phyloP scores from a whole-genome alignment of 2,888 invertebrate species.

The Lepeophtheirus nordmannii region DNA sequence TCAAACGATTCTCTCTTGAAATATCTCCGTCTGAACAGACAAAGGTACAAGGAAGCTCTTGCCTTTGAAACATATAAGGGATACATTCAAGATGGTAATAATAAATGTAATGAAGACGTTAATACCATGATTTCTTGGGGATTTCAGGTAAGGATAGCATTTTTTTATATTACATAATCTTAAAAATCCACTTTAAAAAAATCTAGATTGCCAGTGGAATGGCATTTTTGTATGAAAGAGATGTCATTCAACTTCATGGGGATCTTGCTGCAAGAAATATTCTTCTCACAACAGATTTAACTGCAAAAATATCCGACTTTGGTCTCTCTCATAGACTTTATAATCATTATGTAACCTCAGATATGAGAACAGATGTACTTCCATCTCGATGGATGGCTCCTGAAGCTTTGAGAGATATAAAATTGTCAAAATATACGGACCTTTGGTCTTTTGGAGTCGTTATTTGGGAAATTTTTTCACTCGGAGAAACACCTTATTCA shows the following conservation, averaged over 20 bases:
- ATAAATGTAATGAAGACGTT: not conserved
- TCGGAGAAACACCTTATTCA: slow-evolving; percentile 43
- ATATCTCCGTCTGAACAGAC: not conserved
- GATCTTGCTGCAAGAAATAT: slow-evolving; percentile 16
- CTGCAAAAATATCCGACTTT: slow-evolving; percentile 20
- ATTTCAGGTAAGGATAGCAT: not conserved
- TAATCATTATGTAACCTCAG: not conserved
- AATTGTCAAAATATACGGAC: slow-evolving; percentile 18
- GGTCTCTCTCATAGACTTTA: slow-evolving; percentile 11
- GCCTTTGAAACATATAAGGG: slow-evolving; percentile 1
- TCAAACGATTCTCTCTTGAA: not conserved
- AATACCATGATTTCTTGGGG: slow-evolving; percentile 1
- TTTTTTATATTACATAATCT: too few species aligned
- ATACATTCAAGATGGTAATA: not conserved
- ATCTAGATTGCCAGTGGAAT: slow-evolving; percentile 14
- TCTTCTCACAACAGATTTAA: slow-evolving; percentile 19
- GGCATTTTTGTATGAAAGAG: not conserved
- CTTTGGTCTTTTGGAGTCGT: slow-evolving; percentile 25
- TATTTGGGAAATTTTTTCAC: slow-evolving; percentile 25
- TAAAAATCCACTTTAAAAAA: too few species aligned
- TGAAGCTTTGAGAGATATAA: slow-evolving; percentile 23
- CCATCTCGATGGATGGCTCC: slow-evolving; percentile 26
- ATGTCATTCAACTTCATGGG: slow-evolving; percentile 15
- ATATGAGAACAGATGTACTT: slow-evolving; percentile 15
- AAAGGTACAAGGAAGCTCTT: slow-evolving; percentile 1